These are phyloP conservation scores for Conger conger DNA, from an alignment of 2,113 vertebrate genomes.

Conservation along the genomic window DNA sequence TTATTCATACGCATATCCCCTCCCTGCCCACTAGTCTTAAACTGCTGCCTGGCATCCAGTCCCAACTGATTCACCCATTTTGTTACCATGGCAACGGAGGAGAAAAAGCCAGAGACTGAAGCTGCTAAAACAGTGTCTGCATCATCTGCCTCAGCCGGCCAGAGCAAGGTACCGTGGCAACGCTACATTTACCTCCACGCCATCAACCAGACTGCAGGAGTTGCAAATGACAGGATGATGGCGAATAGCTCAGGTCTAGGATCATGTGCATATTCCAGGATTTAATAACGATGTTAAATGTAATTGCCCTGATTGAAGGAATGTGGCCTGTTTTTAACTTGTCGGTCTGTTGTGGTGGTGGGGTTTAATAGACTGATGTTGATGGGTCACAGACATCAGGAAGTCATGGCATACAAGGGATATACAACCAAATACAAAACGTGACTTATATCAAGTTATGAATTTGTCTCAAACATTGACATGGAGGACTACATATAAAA, in stretches of 20 bases:
- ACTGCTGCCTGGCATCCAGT: conserved; percentile 35
- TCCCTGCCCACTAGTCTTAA: conserved; percentile 12
- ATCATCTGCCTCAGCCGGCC: conserved; percentile 87
- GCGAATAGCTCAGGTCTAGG: background rate
- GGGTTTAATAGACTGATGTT: no score
- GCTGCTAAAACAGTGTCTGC: conserved; percentile 86
- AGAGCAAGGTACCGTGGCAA: conserved; percentile 83
- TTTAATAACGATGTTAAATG: no score
- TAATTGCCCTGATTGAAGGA: no score
- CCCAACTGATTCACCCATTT: conserved; percentile 40
- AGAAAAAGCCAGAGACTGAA: conserved; percentile 97
- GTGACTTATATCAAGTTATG: no score
- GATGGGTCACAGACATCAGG: no score
- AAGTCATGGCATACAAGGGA: no score
- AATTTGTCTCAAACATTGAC: no score
- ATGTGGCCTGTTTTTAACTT: no score
- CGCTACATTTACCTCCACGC: background rate
- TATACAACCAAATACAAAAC: no score
- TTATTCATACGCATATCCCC: background rate
- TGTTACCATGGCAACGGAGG: conserved; percentile 92
- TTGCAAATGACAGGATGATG: background rate
- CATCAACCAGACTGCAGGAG: background rate
- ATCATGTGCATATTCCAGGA: background rate
- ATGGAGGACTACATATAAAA: no score
- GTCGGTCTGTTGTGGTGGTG: no score